phyloP scores from a whole-genome alignment of 2,888 invertebrate species.

The Agriopis aurantiaria region DNA sequence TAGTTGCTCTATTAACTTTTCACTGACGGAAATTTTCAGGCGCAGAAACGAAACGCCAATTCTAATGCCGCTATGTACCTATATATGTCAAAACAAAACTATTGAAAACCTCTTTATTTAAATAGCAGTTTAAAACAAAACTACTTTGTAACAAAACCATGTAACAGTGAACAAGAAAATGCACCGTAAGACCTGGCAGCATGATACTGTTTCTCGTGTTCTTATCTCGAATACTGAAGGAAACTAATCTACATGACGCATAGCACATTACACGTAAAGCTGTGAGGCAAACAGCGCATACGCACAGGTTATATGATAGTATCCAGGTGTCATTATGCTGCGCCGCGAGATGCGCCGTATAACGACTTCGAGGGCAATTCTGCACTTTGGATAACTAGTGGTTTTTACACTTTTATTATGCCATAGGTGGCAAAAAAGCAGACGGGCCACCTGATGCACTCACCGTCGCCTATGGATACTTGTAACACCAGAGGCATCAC shows the following conservation, averaged over 20 bases:
- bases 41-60: no score
- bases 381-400: background rate
- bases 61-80: no score
- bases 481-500: no score
- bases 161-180: background rate
- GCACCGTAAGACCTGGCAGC: background rate
- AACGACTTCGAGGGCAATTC: constrained; percentile 24
- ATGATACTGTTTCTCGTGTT: background rate
- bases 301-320: background rate
- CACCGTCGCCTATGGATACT: no score
- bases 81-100: no score
- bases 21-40: no score
- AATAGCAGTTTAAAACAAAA: no score
- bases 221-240: constrained; percentile 7
- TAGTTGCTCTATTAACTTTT: no score
- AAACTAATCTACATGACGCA: constrained; percentile 14
- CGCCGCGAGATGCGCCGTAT: constrained; percentile 10
- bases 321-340: constrained; percentile 25
- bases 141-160: background rate
- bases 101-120: no score
- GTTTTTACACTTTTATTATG: no score
- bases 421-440: no score
- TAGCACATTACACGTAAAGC: constrained; percentile 2
- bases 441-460: no score
- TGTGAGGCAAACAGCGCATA: constrained; percentile 6